Conservation (phyloP, 1,140 invertebrate genomes). For the Hyphantria cunea region DNA sequence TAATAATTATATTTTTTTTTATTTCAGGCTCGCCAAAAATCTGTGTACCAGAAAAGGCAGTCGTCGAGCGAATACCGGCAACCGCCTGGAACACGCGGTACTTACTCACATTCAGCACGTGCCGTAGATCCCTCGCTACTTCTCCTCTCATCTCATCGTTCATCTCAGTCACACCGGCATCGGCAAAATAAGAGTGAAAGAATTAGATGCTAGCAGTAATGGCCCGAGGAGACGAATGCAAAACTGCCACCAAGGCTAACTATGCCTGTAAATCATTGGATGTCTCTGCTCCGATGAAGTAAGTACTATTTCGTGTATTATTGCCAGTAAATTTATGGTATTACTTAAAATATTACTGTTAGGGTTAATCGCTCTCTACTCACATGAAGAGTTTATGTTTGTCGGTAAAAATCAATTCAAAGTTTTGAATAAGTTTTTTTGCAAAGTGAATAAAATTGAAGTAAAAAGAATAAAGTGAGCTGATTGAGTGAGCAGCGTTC, state of each 20-base stretch:
- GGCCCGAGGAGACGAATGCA: conserved; percentile 75
- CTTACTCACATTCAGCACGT: conserved; percentile 91
- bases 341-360: no score
- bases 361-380: no score
- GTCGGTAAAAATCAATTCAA: no score
- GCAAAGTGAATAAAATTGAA: no score
- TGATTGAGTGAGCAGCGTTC: no score
- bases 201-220: conserved; percentile 47
- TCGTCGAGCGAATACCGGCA: conserved; percentile 89
- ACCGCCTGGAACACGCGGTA: conserved; percentile 89
- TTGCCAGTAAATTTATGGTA: neutral
- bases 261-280: conserved; percentile 66
- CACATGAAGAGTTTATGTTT: no score
- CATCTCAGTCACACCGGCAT: conserved; percentile 54
- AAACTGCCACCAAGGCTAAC: conserved; percentile 67
- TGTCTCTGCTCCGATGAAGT: conserved; percentile 63
- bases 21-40: conserved; percentile 87
- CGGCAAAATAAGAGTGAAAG: conserved; percentile 39
- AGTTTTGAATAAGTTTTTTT: no score
- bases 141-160: conserved; percentile 44
- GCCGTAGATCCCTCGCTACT: conserved; percentile 82
- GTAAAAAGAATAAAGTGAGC: no score
- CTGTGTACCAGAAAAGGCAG: conserved; percentile 88
- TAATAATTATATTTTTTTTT: conserved; percentile 31
- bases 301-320: conserved; percentile 36